Conservation (phyloP, 2,797 vertebrate species). For the Uromys caudimaculatus region DNA sequence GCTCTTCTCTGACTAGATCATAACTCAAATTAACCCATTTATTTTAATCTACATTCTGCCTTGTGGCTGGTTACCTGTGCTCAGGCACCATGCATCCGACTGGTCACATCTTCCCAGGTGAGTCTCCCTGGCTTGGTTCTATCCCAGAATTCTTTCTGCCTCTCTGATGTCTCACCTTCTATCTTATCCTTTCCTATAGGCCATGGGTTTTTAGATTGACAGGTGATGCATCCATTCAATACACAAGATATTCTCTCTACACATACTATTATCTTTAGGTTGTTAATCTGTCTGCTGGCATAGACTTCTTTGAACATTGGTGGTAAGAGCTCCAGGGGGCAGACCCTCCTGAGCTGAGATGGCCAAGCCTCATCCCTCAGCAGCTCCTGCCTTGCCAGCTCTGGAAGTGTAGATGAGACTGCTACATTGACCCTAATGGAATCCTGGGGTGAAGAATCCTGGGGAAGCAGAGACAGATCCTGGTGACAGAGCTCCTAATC, state of each 20-base stretch:
- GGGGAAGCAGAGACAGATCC: background rate
- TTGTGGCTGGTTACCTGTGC: background rate
- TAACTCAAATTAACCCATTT: background rate
- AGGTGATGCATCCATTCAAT: background rate
- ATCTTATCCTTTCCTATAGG: background rate
- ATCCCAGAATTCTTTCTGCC: background rate
- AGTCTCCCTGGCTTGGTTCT: background rate
- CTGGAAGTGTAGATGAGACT: background rate
- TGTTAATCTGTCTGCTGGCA: background rate
- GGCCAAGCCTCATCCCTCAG: background rate
- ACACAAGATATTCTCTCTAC: background rate
- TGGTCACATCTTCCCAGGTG: background rate
- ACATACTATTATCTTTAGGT: background rate
- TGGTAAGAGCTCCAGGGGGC: background rate
- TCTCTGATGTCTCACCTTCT: background rate
- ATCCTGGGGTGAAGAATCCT: background rate
- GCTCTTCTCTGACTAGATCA: background rate
- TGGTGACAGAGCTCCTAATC: background rate
- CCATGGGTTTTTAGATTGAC: background rate
- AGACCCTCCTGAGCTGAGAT: background rate
- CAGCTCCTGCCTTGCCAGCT: background rate
- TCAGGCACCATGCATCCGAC: background rate
- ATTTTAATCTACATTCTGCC: background rate
- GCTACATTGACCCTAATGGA: background rate
- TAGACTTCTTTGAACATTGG: background rate